Evolutionary conservation across 37 sponge, comb jelly and placozoan genomes (phyloP).

Genomic region (Halisarca cf. caerulea): DNA sequence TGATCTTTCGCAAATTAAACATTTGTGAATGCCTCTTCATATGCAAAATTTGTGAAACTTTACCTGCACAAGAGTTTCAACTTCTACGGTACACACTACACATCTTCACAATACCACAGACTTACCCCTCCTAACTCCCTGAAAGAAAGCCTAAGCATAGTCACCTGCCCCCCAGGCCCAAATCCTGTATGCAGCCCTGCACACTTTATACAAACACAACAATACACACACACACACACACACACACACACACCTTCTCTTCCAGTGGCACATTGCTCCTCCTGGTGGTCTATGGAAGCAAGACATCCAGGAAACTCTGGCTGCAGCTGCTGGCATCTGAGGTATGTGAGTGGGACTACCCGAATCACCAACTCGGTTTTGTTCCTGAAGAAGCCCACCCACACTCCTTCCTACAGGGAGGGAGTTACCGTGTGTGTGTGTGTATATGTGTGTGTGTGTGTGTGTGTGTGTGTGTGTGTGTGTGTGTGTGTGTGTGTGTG

Average conservation of each 20-base stretch:
- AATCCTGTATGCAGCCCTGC: not conserved
- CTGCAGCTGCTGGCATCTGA: slow-evolving; percentile 27
- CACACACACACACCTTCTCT: slow-evolving; percentile 11
- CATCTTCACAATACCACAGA: no score
- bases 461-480: no score
- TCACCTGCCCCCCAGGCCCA: not conserved
- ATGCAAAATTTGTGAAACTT: no score
- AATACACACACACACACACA: not conserved
- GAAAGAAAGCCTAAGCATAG: not conserved
- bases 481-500: no score
- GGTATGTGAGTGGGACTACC: not conserved
- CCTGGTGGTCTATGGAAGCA: not conserved
- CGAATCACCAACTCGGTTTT: not conserved
- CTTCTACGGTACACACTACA: no score
- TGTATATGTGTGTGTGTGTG: no score
- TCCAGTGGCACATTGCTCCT: slow-evolving; percentile 25
- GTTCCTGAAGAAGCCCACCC: slow-evolving; percentile 2
- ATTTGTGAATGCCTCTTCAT: no score
- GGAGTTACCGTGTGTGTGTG: no score
- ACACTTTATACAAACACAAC: slow-evolving; percentile 15
- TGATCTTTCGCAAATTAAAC: no score
- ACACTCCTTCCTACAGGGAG: not conserved
- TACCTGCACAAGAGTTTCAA: no score
- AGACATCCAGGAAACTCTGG: not conserved
- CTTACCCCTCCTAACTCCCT: no score